Conservation (phyloP, 2,113 vertebrate genomes). For the Bubo scandiacus region DNA sequence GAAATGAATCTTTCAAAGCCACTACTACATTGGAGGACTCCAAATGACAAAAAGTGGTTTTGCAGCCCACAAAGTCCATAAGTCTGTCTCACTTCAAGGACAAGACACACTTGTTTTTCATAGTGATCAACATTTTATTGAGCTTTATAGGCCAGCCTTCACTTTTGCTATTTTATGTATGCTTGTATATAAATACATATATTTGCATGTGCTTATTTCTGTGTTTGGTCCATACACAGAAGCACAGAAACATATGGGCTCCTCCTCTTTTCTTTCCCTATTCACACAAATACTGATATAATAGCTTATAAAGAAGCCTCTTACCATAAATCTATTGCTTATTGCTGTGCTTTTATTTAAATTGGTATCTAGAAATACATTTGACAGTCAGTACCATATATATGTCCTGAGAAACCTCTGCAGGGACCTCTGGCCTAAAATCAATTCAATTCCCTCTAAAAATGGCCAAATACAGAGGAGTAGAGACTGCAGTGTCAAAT, state of each 20-base stretch:
- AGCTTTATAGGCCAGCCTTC: neutral
- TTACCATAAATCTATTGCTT: neutral
- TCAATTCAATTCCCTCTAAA: neutral
- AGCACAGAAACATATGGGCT: neutral
- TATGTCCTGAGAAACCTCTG: neutral
- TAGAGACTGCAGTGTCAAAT: neutral
- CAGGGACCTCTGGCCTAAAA: neutral
- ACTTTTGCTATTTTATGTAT: neutral
- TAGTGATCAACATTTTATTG: neutral
- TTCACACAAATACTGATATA: neutral
- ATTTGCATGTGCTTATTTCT: neutral
- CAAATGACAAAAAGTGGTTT: neutral
- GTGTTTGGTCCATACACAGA: neutral
- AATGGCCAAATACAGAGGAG: neutral
- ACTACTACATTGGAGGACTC: accelerated
- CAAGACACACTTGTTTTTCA: neutral
- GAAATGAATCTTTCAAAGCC: neutral
- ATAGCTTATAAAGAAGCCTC: neutral
- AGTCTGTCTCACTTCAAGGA: neutral
- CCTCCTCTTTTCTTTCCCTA: neutral
- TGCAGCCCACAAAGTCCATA: neutral
- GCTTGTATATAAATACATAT: neutral
- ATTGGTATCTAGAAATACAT: neutral
- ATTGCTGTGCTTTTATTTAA: neutral
- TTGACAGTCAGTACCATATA: neutral